These are phyloP conservation scores for Lathronympha strigana DNA, from an alignment of 2,888 invertebrate genomes.

Conservation along the genomic window DNA sequence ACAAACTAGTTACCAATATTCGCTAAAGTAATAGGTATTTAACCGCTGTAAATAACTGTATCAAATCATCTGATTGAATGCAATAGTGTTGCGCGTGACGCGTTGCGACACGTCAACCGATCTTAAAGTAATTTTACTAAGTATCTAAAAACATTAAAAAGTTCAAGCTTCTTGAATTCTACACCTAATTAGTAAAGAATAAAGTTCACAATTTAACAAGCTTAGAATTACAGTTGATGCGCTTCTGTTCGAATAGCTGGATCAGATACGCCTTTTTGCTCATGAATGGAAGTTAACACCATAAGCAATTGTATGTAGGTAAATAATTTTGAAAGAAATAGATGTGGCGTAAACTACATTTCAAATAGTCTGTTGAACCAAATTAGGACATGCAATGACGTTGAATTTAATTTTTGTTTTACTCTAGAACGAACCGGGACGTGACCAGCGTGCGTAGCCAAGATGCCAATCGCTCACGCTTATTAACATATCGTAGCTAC, in stretches of 20 bases:
- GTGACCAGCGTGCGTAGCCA: too few species aligned
- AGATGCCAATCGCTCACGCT: too few species aligned
- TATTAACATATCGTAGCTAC: too few species aligned
- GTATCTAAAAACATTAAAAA: background rate
- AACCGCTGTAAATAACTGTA: slow-evolving; percentile 18
- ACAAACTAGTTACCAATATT: slow-evolving; percentile 5
- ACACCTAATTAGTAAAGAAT: background rate
- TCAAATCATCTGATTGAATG: slow-evolving; percentile 20
- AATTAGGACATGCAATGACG: too few species aligned
- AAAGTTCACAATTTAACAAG: background rate
- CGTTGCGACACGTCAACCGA: slow-evolving; percentile 1
- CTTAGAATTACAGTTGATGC: background rate
- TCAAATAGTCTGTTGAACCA: too few species aligned
- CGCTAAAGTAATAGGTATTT: slow-evolving; percentile 18
- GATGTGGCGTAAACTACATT: slow-evolving; percentile 6
- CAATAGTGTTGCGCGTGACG: slow-evolving; percentile 3
- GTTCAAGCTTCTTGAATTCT: too few species aligned
- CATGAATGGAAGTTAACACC: slow-evolving; percentile 10
- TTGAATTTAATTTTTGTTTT: too few species aligned
- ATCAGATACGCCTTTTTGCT: slow-evolving; percentile 22
- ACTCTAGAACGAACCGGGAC: too few species aligned
- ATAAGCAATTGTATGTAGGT: slow-evolving; percentile 12
- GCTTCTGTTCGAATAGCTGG: background rate
- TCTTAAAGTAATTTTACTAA: background rate
- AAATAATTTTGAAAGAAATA: background rate